Evolutionary conservation across 2,113 vertebrate species (phyloP).

Genomic region (Pedetes capensis): DNA sequence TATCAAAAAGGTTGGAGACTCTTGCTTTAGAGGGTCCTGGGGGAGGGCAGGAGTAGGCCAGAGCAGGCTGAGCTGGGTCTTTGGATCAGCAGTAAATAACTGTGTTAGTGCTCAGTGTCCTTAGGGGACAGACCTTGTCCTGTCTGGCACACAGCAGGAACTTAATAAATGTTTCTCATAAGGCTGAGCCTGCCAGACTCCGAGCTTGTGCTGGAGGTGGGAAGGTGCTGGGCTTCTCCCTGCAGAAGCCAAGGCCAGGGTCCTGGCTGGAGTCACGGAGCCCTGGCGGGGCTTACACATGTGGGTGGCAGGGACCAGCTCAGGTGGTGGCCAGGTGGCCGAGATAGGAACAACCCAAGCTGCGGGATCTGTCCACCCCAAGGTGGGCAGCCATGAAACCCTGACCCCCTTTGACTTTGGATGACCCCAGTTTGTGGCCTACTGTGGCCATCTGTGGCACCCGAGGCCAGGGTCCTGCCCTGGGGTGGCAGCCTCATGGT

Average conservation of each 20-base stretch:
- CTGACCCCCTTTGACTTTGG: neutral
- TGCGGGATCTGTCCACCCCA: neutral
- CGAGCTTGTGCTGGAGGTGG: neutral
- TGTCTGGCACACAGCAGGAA: neutral
- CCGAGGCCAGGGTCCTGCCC: neutral
- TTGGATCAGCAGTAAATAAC: neutral
- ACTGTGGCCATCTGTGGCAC: neutral
- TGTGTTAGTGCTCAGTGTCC: neutral
- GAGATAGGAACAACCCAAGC: neutral
- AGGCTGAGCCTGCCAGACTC: neutral
- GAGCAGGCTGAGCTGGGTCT: neutral
- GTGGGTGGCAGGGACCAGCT: neutral
- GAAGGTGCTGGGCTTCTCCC: neutral
- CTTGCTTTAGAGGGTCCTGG: neutral
- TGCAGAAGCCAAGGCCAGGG: neutral
- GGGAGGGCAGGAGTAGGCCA: no score
- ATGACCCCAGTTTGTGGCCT: neutral
- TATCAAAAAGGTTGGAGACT: no score
- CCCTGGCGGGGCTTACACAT: neutral
- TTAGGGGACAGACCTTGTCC: neutral
- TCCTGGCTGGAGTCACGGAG: neutral
- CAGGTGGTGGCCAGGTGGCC: no score
- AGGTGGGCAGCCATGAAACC: neutral
- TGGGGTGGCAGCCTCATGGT: fast-evolving
- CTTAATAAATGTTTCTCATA: neutral